A percentile compares a stretch with the other conserved stretches of the same genome.
Conservation (phyloP, 2,888 invertebrate genomes). For the Ochropleura leucogaster region DNA sequence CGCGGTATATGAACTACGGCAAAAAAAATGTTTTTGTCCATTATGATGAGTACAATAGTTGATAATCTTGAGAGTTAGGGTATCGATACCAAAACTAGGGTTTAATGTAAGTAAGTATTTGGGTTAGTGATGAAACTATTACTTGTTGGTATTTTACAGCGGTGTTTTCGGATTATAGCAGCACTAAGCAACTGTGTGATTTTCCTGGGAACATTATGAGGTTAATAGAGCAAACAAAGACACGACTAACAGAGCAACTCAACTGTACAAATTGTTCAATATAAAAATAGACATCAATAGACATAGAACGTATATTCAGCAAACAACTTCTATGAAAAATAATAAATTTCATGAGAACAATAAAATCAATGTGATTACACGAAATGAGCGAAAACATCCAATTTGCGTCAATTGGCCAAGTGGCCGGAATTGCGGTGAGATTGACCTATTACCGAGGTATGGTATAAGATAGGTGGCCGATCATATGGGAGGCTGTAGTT, state of each 20-base stretch:
- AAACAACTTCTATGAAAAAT: slow-evolving; percentile 13
- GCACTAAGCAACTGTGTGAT: neutral
- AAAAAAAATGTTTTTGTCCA: neutral
- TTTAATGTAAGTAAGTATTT: neutral
- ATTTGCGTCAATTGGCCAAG: slow-evolving; percentile 43
- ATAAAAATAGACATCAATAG: slow-evolving; percentile 20
- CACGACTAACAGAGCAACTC: neutral
- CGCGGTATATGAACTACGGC: too few relatives aligned
- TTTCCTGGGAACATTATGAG: neutral
- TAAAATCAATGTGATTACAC: slow-evolving; percentile 45
- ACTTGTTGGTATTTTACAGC: neutral
- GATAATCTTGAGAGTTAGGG: too few relatives aligned
- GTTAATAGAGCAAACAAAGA: neutral
- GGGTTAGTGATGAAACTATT: neutral
- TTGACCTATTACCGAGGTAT: slow-evolving; percentile 44
- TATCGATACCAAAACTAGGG: too few relatives aligned
- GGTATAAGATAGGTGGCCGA: slow-evolving; percentile 48
- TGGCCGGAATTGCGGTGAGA: slow-evolving; percentile 38
- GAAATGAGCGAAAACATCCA: slow-evolving; percentile 42
- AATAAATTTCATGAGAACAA: slow-evolving; percentile 13
- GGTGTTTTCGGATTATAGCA: neutral
- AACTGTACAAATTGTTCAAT: slow-evolving; percentile 13
- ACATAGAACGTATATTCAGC: slow-evolving; percentile 16
- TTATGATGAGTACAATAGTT: neutral
- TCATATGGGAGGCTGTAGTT: neutral